Evolutionary conservation across 2,113 vertebrate genomes (phyloP).

Genomic region (Gymnocephalus cernua): DNA sequence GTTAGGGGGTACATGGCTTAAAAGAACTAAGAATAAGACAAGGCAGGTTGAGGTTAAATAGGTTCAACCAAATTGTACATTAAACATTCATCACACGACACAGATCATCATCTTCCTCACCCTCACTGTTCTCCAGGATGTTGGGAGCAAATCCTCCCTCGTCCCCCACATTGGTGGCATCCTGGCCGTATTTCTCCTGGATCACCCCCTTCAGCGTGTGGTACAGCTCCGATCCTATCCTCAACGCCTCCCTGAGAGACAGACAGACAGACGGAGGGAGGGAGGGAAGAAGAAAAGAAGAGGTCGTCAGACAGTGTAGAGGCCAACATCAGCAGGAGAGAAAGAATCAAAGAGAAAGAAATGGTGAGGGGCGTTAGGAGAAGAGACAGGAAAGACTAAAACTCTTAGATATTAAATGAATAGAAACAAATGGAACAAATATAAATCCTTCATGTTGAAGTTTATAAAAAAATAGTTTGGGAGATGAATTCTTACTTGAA

Average conservation of each 20-base stretch:
- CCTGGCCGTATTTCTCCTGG: slow-evolving; percentile 96
- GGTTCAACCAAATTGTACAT: not conserved
- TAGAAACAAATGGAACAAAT: not conserved
- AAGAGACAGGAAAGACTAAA: no score
- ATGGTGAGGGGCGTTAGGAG: not conserved
- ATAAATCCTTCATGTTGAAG: not conserved
- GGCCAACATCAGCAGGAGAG: not conserved
- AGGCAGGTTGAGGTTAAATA: not conserved
- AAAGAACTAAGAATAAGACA: no score
- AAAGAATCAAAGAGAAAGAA: not conserved
- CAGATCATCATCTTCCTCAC: slow-evolving; percentile 70
- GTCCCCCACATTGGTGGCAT: slow-evolving; percentile 95
- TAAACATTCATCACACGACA: not conserved
- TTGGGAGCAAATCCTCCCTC: slow-evolving; percentile 96
- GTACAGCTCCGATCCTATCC: slow-evolving; percentile 95
- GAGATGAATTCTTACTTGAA: slow-evolving; percentile 79
- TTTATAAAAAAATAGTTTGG: not conserved
- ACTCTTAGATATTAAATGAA: not conserved
- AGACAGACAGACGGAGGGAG: not conserved
- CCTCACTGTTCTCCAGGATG: slow-evolving; percentile 96
- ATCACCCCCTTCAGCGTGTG: slow-evolving; percentile 96
- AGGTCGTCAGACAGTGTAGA: not conserved
- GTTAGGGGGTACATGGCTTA: no score
- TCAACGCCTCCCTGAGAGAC: slow-evolving; percentile 88
- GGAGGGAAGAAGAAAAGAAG: not conserved